These are phyloP conservation scores for Drosophila simulans DNA, from an alignment of 1,140 invertebrate species.

Conservation along the genomic window DNA sequence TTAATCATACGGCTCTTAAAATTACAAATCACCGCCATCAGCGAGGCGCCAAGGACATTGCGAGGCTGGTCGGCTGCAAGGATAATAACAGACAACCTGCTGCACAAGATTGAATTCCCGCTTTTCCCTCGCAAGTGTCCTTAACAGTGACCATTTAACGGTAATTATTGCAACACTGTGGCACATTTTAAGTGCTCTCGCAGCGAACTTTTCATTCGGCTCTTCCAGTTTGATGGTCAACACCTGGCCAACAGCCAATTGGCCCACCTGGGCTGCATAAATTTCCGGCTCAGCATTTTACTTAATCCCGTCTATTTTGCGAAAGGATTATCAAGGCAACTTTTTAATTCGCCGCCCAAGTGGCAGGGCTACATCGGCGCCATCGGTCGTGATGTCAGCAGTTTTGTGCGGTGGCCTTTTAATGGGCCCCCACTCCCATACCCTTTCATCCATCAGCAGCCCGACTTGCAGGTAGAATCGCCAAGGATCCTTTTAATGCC, in stretches of 20 bases:
- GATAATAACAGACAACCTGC: constrained; percentile 71
- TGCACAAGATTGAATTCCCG: constrained; percentile 37
- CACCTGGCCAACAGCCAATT: constrained; percentile 38
- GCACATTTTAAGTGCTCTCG: constrained; percentile 76
- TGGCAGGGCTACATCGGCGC: constrained; percentile 27
- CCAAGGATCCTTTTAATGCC: constrained; percentile 56
- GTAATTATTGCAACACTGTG: constrained; percentile 83
- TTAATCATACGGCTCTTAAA: constrained; percentile 78
- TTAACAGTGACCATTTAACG: constrained; percentile 79
- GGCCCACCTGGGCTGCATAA: constrained; percentile 70
- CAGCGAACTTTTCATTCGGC: constrained; percentile 25
- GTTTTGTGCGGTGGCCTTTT: constrained; percentile 76
- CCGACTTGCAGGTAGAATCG: constrained; percentile 9
- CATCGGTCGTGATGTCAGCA: constrained; percentile 72
- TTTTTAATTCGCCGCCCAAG: constrained; percentile 72
- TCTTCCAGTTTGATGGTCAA: constrained; percentile 39
- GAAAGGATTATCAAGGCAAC: constrained; percentile 82
- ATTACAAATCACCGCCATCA: constrained; percentile 80
- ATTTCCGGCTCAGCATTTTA: constrained; percentile 76
- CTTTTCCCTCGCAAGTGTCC: constrained; percentile 56
- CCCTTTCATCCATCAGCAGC: not conserved
- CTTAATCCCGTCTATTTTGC: constrained; percentile 82
- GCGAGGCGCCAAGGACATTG: constrained; percentile 34
- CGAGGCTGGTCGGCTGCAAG: constrained; percentile 39
- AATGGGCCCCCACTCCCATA: constrained; percentile 36